Evolutionary conservation across 2,797 vertebrate species (phyloP).

Genomic region (Eidolon dupreanum): DNA sequence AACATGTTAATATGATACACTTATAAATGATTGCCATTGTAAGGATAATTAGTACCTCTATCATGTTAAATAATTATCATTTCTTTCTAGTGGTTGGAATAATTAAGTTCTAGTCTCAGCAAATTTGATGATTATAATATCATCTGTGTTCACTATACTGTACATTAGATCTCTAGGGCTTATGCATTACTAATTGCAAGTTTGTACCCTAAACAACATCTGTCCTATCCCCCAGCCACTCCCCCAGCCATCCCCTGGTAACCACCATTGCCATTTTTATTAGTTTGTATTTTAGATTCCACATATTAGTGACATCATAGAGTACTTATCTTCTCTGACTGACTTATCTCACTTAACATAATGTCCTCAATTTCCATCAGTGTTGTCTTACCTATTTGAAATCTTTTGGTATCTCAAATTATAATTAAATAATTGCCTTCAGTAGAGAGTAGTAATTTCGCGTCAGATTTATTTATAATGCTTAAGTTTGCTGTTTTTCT

Average conservation of each 20-base stretch:
- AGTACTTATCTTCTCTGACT: neutral
- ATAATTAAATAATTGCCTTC: neutral
- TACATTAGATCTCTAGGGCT: neutral
- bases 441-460: neutral
- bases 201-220: neutral
- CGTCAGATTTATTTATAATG: neutral
- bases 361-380: no score
- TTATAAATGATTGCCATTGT: neutral
- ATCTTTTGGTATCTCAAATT: slow-evolving; percentile 22
- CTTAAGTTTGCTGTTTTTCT: neutral
- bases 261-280: neutral
- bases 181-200: neutral
- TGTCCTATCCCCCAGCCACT: neutral
- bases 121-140: neutral
- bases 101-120: neutral
- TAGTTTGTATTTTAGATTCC: neutral
- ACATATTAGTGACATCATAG: neutral
- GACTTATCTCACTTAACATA: neutral
- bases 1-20: neutral
- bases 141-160: neutral
- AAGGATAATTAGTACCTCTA: neutral
- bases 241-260: neutral
- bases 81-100: neutral
- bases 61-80: neutral
- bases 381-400: neutral